Evolutionary conservation across 2,888 invertebrate species (phyloP).

Genomic region (Tipula confusa): DNA sequence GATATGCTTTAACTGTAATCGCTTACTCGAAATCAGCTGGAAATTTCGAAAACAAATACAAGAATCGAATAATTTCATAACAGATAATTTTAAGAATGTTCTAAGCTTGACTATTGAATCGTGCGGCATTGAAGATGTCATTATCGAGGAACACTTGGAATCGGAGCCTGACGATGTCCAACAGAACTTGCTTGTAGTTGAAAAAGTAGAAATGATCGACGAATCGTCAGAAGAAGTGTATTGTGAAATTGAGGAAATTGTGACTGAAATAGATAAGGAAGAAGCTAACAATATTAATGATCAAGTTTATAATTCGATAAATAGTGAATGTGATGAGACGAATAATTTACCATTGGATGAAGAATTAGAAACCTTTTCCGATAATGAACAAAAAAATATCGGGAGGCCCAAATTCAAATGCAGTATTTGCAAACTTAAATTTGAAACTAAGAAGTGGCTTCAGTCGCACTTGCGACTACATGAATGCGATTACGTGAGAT

Average conservation of each 20-base stretch:
- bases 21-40: neutral
- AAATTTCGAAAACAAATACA: conserved; percentile 27
- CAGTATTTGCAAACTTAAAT: neutral
- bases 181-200: too few relatives aligned
- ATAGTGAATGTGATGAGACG: neutral
- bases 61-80: neutral
- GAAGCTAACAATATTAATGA: neutral
- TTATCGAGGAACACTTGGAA: neutral
- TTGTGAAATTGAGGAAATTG: neutral
- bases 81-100: neutral
- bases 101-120: neutral
- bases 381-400: neutral
- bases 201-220: neutral
- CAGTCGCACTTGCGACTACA: neutral
- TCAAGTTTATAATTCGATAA: neutral
- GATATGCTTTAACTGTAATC: conserved; percentile 13
- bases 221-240: neutral
- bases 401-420: neutral
- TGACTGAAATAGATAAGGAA: neutral
- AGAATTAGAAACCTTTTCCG: neutral
- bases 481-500: neutral
- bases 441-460: neutral
- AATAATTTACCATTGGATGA: neutral
- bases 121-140: neutral
- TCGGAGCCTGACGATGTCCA: neutral